Conservation (phyloP, 2,888 invertebrate genomes). For the Micoletzkya japonica region DNA sequence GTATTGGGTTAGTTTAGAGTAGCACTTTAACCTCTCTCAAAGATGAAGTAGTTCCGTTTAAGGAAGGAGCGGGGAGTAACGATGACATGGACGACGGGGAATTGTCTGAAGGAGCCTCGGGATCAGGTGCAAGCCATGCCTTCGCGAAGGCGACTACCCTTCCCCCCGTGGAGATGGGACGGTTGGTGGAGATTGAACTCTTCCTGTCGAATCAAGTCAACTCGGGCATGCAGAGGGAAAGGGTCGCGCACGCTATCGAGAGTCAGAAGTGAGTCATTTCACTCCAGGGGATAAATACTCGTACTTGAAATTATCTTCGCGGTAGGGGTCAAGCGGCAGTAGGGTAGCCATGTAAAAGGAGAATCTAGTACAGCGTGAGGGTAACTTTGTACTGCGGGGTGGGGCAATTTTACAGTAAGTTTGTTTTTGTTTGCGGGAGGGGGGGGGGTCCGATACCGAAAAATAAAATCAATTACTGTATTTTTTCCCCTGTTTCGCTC, state of each 20-base stretch:
- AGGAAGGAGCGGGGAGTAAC: not conserved
- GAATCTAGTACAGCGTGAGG: too few species aligned
- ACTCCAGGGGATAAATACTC: too few species aligned
- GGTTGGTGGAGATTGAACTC: conserved; percentile 88
- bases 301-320: not conserved
- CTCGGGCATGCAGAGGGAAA: conserved; percentile 73
- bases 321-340: not conserved
- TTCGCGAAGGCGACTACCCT: conserved; percentile 69
- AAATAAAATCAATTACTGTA: not conserved
- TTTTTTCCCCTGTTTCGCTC: too few species aligned
- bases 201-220: not conserved
- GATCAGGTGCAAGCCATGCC: not conserved
- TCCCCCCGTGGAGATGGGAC: conserved; percentile 89
- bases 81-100: conserved; percentile 23
- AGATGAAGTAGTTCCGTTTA: too few species aligned
- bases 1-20: too few species aligned
- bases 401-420: not conserved
- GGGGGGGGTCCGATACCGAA: not conserved
- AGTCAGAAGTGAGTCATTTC: conserved; percentile 74
- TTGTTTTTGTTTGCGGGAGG: not conserved
- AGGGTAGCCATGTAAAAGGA: too few species aligned
- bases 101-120: conserved; percentile 4
- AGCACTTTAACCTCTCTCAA: too few species aligned
- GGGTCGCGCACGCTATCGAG: conserved; percentile 87
- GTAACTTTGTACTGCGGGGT: not conserved